Evolutionary conservation across 2,113 vertebrate genomes (phyloP), one percentile per base, ranked within the genome.

Genomic region (Microcebus ravelobensis): DNA sequence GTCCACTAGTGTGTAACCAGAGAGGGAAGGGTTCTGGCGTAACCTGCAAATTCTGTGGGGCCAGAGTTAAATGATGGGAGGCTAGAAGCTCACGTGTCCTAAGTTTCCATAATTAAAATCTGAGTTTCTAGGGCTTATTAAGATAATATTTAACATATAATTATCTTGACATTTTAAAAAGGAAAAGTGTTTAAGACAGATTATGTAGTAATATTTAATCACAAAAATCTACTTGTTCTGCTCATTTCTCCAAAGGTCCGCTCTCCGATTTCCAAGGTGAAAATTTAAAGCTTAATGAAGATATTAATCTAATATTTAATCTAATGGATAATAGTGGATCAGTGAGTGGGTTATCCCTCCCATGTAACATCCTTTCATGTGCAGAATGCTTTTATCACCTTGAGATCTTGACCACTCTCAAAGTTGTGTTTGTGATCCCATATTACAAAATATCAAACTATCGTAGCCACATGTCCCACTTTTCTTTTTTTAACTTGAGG

Each of bases 121-220:
- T 87, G 91, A 94, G 91, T 97, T 97, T 97, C 94, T 93, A 71
- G 76, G 96, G 91, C 93, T 95, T 95, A 97, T 96, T 97, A 96
- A 96, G 82, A 86, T 94, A 95, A 96, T 96, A 95, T 95, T 96
- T 96, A 97, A 91, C 96, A 87, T 96, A 76, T 93, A 97, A 98
- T 97, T 97, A 97, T 97, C 96, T 85, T 98, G 97, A 97, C 94
- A 97, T 97, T 98, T 97, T 97, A 61, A 96, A 97, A 96, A 95
- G 77, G 95, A 81, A 95, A 93, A 93, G 84, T 94, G 79, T 94
- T 97, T 96, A 97, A 95, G 97, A 94, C 91, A 97, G 96, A 97
- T 98, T 97, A 97, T 90, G 89, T 91, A 80, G 93, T 97, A 96
- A 93, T 95, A 88, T 97, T 97, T 96, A 96, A 97, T 96, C 96